Evolutionary conservation across 2,797 vertebrate species (phyloP).

Genomic region (Buphagus erythrorhynchus): DNA sequence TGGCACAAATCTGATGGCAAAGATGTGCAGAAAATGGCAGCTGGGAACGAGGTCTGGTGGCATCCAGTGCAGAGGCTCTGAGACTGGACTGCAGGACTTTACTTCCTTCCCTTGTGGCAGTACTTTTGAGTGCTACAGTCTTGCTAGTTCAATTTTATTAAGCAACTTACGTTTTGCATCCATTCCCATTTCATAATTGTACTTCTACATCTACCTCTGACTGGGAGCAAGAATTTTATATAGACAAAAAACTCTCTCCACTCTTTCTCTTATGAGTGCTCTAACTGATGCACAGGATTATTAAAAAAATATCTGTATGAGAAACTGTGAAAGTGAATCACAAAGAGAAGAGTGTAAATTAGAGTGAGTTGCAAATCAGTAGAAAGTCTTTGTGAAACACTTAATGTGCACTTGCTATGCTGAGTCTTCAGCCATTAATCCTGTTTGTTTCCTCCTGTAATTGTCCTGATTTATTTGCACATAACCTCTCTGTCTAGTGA

Average conservation of each 20-base stretch:
- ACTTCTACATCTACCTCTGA: neutral
- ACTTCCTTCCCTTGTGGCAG: neutral
- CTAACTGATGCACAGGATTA: neutral
- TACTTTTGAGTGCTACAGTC: neutral
- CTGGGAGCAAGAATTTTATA: neutral
- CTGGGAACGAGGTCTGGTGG: rapidly evolving
- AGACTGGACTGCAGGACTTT: neutral
- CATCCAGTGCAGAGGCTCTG: neutral
- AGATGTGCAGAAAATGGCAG: neutral
- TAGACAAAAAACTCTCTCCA: neutral
- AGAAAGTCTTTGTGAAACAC: neutral
- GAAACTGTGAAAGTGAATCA: neutral
- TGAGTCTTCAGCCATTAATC: neutral
- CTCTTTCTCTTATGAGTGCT: neutral
- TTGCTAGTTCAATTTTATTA: neutral
- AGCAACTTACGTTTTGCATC: neutral
- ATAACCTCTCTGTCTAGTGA: neutral
- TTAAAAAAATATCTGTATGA: neutral
- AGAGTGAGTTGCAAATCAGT: neutral
- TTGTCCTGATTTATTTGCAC: neutral
- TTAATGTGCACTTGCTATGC: neutral
- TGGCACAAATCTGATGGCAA: neutral
- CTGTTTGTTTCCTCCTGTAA: neutral
- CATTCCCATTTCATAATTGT: neutral
- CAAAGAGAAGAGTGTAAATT: neutral